Conservation (phyloP, 2,888 invertebrate species). For the Antheraea assamensis region DNA sequence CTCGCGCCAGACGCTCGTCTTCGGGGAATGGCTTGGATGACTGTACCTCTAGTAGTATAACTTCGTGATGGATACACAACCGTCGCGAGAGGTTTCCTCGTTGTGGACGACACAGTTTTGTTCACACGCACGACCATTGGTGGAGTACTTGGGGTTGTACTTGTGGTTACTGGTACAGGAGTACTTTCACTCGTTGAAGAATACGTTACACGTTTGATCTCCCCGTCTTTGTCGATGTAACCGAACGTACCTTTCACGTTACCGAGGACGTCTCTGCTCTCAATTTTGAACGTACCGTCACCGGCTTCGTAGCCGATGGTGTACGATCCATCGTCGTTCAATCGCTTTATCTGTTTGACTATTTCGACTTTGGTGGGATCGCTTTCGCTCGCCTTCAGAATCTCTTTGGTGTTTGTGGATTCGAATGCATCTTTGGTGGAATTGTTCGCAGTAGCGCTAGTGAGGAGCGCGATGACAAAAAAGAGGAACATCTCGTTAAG, state of each 20-base stretch:
- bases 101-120: slow-evolving; percentile 78
- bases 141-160: slow-evolving; percentile 60
- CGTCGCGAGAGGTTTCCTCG: slow-evolving; percentile 77
- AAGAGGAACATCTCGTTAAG: slow-evolving; percentile 71
- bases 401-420: slow-evolving; percentile 75
- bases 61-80: slow-evolving; percentile 80
- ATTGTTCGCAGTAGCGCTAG: slow-evolving; percentile 50
- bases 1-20: slow-evolving; percentile 69
- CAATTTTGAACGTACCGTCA: slow-evolving; percentile 93
- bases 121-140: slow-evolving; percentile 77
- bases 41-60: slow-evolving; percentile 82
- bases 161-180: slow-evolving; percentile 61
- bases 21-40: slow-evolving; percentile 85
- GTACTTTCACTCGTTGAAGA: slow-evolving; percentile 79
- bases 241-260: slow-evolving; percentile 93
- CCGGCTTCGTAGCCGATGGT: slow-evolving; percentile 93
- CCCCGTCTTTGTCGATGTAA: slow-evolving; percentile 89
- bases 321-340: slow-evolving; percentile 92
- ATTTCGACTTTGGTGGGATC: slow-evolving; percentile 88
- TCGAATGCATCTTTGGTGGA: slow-evolving; percentile 50
- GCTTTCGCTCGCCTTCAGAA: slow-evolving; percentile 83
- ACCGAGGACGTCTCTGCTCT: slow-evolving; percentile 89
- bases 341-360: slow-evolving; percentile 89
- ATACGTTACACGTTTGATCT: slow-evolving; percentile 91
- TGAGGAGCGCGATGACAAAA: slow-evolving; percentile 62